Percentiles rank a stretch among this genome's conserved stretches.
Conservation (phyloP, 2,113 vertebrate genomes). For the Nothoprocta pentlandii region DNA sequence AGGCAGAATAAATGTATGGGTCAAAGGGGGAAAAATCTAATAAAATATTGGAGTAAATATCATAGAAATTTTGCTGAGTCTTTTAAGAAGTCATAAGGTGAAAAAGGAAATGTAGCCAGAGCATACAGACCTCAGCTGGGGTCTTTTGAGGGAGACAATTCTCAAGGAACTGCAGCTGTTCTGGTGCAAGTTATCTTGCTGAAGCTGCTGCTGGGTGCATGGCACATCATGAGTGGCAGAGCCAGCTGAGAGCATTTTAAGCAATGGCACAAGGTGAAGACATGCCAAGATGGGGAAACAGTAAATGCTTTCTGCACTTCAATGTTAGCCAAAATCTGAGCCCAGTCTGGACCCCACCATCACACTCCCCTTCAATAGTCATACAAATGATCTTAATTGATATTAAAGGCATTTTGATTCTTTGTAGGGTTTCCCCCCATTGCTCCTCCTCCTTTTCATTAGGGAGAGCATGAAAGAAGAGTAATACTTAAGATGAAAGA, state of each 20-base stretch:
- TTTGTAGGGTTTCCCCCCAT: neutral
- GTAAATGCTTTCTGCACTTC: neutral
- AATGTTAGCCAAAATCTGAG: neutral
- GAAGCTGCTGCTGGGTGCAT: neutral
- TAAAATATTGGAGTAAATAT: neutral
- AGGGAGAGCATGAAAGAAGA: neutral
- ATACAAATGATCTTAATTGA: neutral
- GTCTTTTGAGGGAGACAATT: neutral
- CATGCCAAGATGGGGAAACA: neutral
- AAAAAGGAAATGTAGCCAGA: neutral
- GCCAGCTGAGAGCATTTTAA: neutral
- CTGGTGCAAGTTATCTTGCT: fast-evolving
- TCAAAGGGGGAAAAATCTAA: neutral
- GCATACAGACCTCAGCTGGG: neutral
- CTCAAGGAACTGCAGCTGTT: neutral
- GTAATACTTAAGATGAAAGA: neutral
- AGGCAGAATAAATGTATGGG: fast-evolving
- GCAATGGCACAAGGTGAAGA: neutral
- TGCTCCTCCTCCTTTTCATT: neutral
- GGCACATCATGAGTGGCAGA: neutral
- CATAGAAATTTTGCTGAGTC: neutral
- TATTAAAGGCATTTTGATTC: neutral
- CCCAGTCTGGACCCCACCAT: neutral
- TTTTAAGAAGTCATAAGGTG: neutral
- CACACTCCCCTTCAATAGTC: fast-evolving